Evolutionary conservation across 2,797 vertebrate genomes (phyloP), one percentile per base, ranked within the genome.

Genomic region (Rhodeus uyekii): DNA sequence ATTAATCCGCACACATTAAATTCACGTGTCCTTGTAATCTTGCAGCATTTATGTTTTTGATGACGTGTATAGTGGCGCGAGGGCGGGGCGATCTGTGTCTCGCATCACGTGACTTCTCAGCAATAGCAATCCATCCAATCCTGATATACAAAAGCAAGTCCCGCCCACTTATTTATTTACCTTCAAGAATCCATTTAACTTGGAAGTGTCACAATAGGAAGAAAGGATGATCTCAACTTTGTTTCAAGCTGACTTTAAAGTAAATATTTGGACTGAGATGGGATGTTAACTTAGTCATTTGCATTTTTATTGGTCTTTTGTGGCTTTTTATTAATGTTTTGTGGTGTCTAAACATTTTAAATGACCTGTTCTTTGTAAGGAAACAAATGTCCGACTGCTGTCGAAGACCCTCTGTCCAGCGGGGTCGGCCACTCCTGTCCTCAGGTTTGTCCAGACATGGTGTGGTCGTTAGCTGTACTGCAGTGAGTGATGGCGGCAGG

Each of bases 401-500:
- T 65, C 18, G 24, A 80, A 29, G 64, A 86, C 84, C 83, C 50
- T 36, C 39, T 55, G 78, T 78, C 74, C 65, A 48, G 46, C 16
- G 29, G 53, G 78, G 55, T 71, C 27, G 2, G 77, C 32, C 69
- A 9, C 63, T 83, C 79, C 77, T 50, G 80, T 68, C 77, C 60
- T 76, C 80, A 69, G 86, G 64, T 86, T 76, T 78, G 75, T 65
- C 34, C 75, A 61, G 72, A 78, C 63, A 60, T 71, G 50, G 46
- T 61, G 58, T 84, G 83, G 67, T 84, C 71, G 44, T 80, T 83
- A 34, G 71, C 74, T 82, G 61, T 83, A 78, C 67, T 68, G 72
- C 38, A 22, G 53, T 90, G 88, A 88, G 81, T 86, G 87, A 89
- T 83, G 67, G 86, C 42, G 58, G 78, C 86, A 81, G 69, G 58